phyloP scores from a whole-genome alignment of 2,888 invertebrate genomes.

The Pristionchus entomophagus region DNA sequence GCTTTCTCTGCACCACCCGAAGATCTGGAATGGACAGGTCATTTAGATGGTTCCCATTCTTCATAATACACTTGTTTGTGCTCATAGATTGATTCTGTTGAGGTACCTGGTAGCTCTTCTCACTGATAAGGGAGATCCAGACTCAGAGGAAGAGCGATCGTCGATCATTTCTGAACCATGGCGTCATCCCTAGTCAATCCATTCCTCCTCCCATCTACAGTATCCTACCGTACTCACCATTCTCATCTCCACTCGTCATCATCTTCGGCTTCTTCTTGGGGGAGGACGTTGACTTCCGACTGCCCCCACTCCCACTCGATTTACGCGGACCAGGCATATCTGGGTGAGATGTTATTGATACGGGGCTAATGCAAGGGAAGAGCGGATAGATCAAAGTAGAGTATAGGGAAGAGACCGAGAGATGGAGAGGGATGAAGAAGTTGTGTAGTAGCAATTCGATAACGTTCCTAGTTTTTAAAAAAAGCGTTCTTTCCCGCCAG shows the following conservation, averaged over 20 bases:
- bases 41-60: too few relatives aligned
- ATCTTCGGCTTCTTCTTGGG: conserved; percentile 39
- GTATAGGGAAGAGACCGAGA: too few relatives aligned
- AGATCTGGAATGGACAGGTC: not conserved
- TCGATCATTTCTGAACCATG: conserved; percentile 22
- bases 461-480: too few relatives aligned
- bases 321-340: not conserved
- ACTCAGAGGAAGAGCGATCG: not conserved
- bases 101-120: conserved; percentile 21
- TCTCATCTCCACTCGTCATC: conserved; percentile 40
- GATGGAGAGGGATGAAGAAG: too few relatives aligned
- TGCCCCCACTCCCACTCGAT: not conserved
- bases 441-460: too few relatives aligned
- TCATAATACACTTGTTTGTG: too few relatives aligned
- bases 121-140: not conserved
- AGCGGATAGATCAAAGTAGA: too few relatives aligned
- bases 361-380: not conserved
- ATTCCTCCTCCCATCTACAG: not conserved
- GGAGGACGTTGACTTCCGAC: not conserved
- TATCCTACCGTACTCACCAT: not conserved
- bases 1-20: not conserved
- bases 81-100: too few relatives aligned
- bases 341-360: not conserved
- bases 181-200: not conserved
- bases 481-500: too few relatives aligned